These are phyloP conservation scores for Sebastiscus tertius DNA, from an alignment of 2,797 vertebrate genomes.

Conservation along the genomic window DNA sequence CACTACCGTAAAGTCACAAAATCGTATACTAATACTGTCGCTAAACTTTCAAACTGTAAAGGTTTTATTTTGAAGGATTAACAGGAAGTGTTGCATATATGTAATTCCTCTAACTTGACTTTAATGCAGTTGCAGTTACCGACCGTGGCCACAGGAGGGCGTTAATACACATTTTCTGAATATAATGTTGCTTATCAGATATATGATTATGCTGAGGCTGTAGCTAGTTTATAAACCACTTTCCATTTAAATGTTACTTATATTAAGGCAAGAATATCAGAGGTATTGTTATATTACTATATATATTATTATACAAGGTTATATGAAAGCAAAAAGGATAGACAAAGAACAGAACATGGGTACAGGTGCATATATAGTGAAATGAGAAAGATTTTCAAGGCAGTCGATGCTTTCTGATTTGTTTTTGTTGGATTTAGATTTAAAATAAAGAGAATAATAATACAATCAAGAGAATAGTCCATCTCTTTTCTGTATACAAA, in stretches of 20 bases:
- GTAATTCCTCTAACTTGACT: too few relatives aligned
- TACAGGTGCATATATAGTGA: too few relatives aligned
- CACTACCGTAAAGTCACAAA: too few relatives aligned
- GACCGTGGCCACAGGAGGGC: neutral
- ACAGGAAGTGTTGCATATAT: neutral
- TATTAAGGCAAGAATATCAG: too few relatives aligned
- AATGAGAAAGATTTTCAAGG: too few relatives aligned
- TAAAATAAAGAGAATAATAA: neutral
- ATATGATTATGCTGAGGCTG: neutral
- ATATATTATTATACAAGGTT: neutral
- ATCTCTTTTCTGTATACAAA: neutral
- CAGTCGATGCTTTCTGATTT: neutral
- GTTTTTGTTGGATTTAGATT: neutral
- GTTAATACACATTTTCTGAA: neutral
- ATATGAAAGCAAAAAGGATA: neutral
- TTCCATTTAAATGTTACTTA: neutral
- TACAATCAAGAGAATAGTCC: neutral
- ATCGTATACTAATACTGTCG: too few relatives aligned
- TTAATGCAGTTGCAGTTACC: neutral
- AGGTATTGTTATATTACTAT: too few relatives aligned
- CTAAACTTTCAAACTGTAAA: too few relatives aligned
- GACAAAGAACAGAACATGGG: neutral
- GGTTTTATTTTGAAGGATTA: neutral
- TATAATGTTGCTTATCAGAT: neutral
- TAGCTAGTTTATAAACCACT: neutral